phyloP scores from a whole-genome alignment of 2,113 vertebrate species.

The Sinosuthora webbiana region DNA sequence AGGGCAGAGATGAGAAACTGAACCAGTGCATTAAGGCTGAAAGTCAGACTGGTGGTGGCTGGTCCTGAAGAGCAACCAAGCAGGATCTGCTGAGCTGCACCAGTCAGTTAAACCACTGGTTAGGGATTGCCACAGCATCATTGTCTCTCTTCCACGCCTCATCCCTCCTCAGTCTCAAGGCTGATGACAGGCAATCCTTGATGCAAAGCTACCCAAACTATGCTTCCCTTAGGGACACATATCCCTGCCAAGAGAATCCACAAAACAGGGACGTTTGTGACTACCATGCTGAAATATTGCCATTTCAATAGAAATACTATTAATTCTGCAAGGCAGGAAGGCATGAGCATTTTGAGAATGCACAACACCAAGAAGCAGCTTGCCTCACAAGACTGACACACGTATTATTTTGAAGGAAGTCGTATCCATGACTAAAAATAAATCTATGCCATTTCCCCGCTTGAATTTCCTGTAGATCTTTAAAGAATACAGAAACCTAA shows the following conservation, averaged over 20 bases:
- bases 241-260: neutral
- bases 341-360: neutral
- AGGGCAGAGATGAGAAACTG: neutral
- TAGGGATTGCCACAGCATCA: neutral
- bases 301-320: neutral
- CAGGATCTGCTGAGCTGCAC: neutral
- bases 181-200: neutral
- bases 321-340: neutral
- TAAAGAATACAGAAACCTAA: constrained; percentile 4
- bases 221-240: neutral
- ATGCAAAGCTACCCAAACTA: neutral
- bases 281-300: neutral
- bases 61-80: neutral
- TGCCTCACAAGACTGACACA: neutral
- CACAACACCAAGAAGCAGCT: neutral
- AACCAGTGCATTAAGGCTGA: neutral
- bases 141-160: neutral
- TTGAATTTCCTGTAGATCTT: constrained; percentile 48
- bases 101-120: neutral
- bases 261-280: neutral
- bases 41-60: neutral
- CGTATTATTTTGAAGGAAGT: constrained; percentile 7
- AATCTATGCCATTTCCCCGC: neutral
- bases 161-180: neutral
- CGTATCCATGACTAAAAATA: constrained; percentile 31